A percentile compares a stretch with the other conserved stretches of the same genome.
Evolutionary conservation across 2,113 vertebrate species (phyloP).

Genomic region (Gallinago paraguaiae): DNA sequence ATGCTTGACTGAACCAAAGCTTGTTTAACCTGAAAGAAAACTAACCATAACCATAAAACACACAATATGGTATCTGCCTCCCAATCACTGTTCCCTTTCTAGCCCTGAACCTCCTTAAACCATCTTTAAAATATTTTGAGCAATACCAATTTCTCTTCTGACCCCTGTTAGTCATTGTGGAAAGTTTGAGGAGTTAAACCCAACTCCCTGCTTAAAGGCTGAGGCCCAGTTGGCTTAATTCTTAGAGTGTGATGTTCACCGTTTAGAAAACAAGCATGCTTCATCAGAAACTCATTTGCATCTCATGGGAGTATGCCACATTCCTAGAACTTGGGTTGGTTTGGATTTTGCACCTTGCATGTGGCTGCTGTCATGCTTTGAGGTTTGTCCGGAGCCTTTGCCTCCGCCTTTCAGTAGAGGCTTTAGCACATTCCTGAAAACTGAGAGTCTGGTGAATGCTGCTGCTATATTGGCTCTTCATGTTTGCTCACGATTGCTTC

Average conservation of each 20-base stretch:
- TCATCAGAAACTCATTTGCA: background rate
- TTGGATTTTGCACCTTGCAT: background rate
- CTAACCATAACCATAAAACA: slow-evolving; percentile 8
- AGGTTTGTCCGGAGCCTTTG: rapidly evolving
- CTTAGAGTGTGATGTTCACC: background rate
- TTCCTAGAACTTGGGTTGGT: background rate
- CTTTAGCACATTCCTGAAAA: background rate
- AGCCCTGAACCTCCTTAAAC: slow-evolving; percentile 9
- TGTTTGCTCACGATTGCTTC: background rate
- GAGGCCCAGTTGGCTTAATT: background rate
- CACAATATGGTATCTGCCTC: background rate
- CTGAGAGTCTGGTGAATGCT: background rate
- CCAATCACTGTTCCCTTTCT: background rate
- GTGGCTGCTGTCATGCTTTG: background rate
- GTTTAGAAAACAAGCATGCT: background rate
- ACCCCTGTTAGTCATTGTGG: background rate
- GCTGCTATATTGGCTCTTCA: background rate
- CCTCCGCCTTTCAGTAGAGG: background rate
- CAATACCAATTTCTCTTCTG: background rate
- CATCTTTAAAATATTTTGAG: background rate
- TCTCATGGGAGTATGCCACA: background rate
- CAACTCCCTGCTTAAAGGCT: background rate
- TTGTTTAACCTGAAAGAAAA: slow-evolving; percentile 52
- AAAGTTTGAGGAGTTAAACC: background rate
- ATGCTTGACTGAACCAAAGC: slow-evolving; percentile 25